phyloP scores from a whole-genome alignment of 1,140 invertebrate species.

The Sweltsa coloradensis region DNA sequence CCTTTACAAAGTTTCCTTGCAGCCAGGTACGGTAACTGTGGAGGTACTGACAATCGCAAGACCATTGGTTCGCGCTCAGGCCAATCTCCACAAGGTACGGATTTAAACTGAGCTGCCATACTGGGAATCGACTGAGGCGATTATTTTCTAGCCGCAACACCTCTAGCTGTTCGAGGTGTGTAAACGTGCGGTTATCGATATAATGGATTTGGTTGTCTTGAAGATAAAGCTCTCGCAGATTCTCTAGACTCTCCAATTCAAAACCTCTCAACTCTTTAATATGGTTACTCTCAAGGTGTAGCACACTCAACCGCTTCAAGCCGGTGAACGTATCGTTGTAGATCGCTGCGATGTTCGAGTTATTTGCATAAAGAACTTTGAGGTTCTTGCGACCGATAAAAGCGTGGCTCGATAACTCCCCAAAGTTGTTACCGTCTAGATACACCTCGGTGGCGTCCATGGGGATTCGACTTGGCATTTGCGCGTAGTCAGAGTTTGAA shows the following conservation, averaged over 20 bases:
- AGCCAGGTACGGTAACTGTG: slow-evolving; percentile 66
- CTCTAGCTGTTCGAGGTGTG: slow-evolving; percentile 64
- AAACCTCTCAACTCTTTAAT: slow-evolving; percentile 67
- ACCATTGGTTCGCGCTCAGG: slow-evolving; percentile 66
- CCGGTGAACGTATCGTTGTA: slow-evolving; percentile 86
- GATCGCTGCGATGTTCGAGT: slow-evolving; percentile 70
- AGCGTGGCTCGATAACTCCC: slow-evolving; percentile 73
- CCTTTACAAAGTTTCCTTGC: slow-evolving; percentile 47
- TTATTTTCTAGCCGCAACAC: slow-evolving; percentile 77
- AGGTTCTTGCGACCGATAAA: slow-evolving; percentile 84
- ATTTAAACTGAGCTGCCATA: slow-evolving; percentile 59
- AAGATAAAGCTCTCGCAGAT: slow-evolving; percentile 70
- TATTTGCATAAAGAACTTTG: slow-evolving; percentile 75
- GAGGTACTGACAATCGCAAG: slow-evolving; percentile 73
- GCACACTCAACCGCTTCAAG: slow-evolving; percentile 55
- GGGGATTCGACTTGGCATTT: slow-evolving; percentile 75
- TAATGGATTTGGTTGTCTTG: slow-evolving; percentile 75
- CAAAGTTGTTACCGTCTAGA: slow-evolving; percentile 81
- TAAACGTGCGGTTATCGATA: slow-evolving; percentile 76
- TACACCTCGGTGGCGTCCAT: slow-evolving; percentile 93
- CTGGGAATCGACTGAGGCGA: slow-evolving; percentile 60
- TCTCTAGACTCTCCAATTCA: slow-evolving; percentile 71
- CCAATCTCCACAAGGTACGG: slow-evolving; percentile 66
- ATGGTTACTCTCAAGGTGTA: slow-evolving; percentile 77
- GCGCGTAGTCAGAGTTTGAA: slow-evolving; percentile 60